Percentiles rank a stretch among this genome's conserved stretches.
These are phyloP conservation scores for Selenia dentaria DNA, from an alignment of 2,888 invertebrate genomes.

Conservation along the genomic window DNA sequence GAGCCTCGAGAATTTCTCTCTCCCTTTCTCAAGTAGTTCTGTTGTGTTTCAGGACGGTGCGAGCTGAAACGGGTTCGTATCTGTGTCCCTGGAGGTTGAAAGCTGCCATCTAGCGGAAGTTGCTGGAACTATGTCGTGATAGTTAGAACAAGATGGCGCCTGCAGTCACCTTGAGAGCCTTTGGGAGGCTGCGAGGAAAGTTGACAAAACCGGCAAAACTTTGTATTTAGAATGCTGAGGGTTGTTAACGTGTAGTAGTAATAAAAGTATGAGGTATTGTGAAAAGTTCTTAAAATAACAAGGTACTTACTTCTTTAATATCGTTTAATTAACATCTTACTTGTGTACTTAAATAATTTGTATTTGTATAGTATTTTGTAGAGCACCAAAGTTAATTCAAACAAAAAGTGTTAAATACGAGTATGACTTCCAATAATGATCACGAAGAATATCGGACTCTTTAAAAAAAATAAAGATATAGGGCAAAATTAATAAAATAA, in stretches of 20 bases:
- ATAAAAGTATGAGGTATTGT: too few species aligned
- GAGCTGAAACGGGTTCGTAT: conserved; percentile 67
- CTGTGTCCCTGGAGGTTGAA: conserved; percentile 54
- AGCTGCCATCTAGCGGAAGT: conserved; percentile 58
- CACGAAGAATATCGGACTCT: too few species aligned
- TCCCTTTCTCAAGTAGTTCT: conserved; percentile 71
- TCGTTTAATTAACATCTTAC: too few species aligned
- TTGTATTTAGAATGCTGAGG: conserved; percentile 44
- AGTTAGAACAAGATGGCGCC: conserved; percentile 70
- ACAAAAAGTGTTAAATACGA: too few species aligned
- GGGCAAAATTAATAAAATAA: too few species aligned
- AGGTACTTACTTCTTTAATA: too few species aligned
- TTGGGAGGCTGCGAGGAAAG: conserved; percentile 39
- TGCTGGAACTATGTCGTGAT: conserved; percentile 46
- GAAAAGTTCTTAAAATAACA: too few species aligned
- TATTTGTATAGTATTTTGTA: too few species aligned
- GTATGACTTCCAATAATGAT: too few species aligned
- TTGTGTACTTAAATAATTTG: too few species aligned
- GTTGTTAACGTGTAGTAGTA: conserved; percentile 5
- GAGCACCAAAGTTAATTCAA: too few species aligned
- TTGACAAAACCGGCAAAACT: conserved; percentile 38
- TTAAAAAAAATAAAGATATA: too few species aligned
- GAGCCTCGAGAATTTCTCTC: conserved; percentile 80
- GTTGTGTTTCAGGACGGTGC: conserved; percentile 76
- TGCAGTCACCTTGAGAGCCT: conserved; percentile 42